phyloP scores from a whole-genome alignment of 2,888 invertebrate species.

The Tetragnatha montana region DNA sequence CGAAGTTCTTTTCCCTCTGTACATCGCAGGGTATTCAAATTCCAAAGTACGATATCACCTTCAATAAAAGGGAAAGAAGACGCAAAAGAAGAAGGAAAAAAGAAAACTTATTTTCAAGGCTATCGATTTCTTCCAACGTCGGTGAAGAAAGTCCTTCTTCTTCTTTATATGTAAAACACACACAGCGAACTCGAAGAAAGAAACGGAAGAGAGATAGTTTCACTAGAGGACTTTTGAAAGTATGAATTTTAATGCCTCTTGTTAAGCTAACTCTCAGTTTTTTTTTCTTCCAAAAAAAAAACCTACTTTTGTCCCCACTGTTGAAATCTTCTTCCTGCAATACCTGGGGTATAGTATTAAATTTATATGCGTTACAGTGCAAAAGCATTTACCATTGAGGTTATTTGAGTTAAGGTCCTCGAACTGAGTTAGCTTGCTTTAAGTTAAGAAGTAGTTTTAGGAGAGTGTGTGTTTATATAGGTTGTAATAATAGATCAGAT shows the following conservation, averaged over 20 bases:
- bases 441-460: too few species aligned
- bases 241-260: not conserved
- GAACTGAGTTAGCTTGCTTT: too few species aligned
- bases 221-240: not conserved
- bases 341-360: not conserved
- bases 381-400: not conserved
- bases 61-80: too few species aligned
- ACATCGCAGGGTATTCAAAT: too few species aligned
- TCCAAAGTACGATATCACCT: too few species aligned
- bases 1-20: too few species aligned
- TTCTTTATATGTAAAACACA: not conserved
- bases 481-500: too few species aligned
- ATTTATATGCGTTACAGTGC: not conserved
- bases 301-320: not conserved
- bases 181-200: not conserved
- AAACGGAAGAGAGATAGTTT: not conserved
- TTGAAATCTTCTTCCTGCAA: not conserved
- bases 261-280: not conserved
- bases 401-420: not conserved
- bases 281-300: not conserved
- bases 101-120: not conserved
- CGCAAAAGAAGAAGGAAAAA: not conserved
- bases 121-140: not conserved
- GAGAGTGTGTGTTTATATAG: too few species aligned
- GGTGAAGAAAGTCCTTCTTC: not conserved